A percentile compares a stretch with the other conserved stretches of the same genome.
Evolutionary conservation across 2,888 invertebrate genomes (phyloP).

Genomic region (Brachyopa scutellaris): DNA sequence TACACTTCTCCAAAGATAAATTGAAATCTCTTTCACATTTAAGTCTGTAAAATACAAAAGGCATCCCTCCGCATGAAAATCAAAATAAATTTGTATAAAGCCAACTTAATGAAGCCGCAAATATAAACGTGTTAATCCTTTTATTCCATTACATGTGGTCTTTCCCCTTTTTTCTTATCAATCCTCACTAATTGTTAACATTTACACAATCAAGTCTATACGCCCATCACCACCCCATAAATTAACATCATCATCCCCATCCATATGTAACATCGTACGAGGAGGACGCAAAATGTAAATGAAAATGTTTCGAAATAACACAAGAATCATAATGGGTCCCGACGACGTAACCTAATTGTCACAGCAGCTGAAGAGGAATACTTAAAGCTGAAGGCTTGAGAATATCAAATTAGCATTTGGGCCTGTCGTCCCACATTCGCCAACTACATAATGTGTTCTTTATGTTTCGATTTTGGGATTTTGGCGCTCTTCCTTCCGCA

Average conservation of each 20-base stretch:
- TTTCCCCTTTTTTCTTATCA: background rate
- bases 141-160: constrained; percentile 25
- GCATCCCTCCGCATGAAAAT: background rate
- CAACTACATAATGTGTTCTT: constrained; percentile 8
- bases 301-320: constrained; percentile 38
- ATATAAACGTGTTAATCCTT: constrained; percentile 49
- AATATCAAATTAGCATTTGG: constrained; percentile 48
- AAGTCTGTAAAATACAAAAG: no score
- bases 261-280: constrained; percentile 25
- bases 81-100: constrained; percentile 25
- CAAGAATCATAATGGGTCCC: constrained; percentile 11
- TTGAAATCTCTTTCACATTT: no score
- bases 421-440: constrained; percentile 19
- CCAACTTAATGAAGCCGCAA: constrained; percentile 33
- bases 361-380: background rate
- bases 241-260: background rate
- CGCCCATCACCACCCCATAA: background rate
- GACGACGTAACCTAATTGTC: constrained; percentile 4
- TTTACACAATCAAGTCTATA: constrained; percentile 39
- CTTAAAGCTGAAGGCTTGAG: constrained; percentile 19
- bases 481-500: constrained; percentile 34
- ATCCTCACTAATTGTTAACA: constrained; percentile 54
- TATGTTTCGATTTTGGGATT: constrained; percentile 44
- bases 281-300: constrained; percentile 48
- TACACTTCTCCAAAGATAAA: no score